Percentiles rank a stretch among this genome's conserved stretches.
phyloP scores from a whole-genome alignment of 2,888 invertebrate species.

The Esperia sulphurella region DNA sequence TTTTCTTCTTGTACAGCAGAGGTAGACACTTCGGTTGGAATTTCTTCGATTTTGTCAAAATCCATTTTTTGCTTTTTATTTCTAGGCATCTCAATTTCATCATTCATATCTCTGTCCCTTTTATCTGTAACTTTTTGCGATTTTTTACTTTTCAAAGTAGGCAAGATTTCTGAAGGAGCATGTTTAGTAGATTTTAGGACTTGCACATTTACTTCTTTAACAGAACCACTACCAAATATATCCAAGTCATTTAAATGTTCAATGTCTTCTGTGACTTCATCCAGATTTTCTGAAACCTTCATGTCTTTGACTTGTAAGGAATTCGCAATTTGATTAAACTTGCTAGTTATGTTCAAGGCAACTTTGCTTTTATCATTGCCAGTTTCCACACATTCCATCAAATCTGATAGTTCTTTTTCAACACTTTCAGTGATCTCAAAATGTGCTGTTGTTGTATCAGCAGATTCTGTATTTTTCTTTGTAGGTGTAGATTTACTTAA shows the following conservation, averaged over 20 bases:
- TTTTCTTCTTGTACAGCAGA: conserved; percentile 3
- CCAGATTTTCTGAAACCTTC: neutral
- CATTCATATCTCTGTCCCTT: conserved; percentile 36
- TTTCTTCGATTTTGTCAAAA: conserved; percentile 11
- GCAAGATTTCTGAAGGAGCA: conserved; percentile 53
- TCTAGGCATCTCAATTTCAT: conserved; percentile 28
- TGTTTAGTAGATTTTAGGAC: conserved; percentile 34
- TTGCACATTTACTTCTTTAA: conserved; percentile 45
- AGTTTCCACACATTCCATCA: conserved; percentile 43
- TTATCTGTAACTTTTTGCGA: conserved; percentile 41
- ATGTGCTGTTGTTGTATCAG: conserved; percentile 54
- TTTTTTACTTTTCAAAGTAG: conserved; percentile 33
- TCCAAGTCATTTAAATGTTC: conserved; percentile 49
- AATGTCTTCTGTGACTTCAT: conserved; percentile 22
- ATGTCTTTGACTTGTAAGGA: neutral
- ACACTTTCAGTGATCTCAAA: conserved; percentile 65
- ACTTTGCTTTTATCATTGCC: conserved; percentile 15
- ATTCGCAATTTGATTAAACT: neutral
- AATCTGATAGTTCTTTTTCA: conserved; percentile 55
- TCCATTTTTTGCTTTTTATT: conserved; percentile 46
- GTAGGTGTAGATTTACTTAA: conserved; percentile 31
- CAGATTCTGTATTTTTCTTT: conserved; percentile 64
- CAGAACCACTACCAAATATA: conserved; percentile 56
- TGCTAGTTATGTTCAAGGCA: neutral
- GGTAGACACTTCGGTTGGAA: conserved; percentile 4